A percentile compares a stretch with the other conserved stretches of the same genome.
Conservation (phyloP, 2,888 invertebrate genomes). For the Lepidonotus clava region DNA sequence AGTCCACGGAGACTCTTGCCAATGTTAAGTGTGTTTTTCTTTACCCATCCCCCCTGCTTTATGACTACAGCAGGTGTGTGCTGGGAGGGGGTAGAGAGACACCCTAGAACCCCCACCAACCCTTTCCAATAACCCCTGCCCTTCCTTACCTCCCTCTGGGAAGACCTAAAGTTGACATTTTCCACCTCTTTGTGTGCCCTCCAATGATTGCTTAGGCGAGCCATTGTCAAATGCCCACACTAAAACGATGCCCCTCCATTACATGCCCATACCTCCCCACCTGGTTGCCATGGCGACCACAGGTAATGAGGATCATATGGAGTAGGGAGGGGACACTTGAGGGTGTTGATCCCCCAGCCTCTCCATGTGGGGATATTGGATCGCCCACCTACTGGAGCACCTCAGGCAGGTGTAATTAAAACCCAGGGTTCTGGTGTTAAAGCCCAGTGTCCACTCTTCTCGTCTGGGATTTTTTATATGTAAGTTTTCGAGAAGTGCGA, state of each 20-base stretch:
- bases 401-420: not conserved
- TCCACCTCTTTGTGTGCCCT: slow-evolving; percentile 4
- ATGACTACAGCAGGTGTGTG: not conserved
- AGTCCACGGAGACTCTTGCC: not conserved
- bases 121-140: not conserved
- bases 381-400: not conserved
- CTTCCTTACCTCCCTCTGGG: not conserved
- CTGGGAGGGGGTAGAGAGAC: not conserved
- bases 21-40: slow-evolving; percentile 6
- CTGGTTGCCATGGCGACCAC: slow-evolving; percentile 17
- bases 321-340: not conserved
- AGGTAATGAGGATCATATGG: slow-evolving; percentile 15
- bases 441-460: too few relatives aligned
- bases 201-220: not conserved
- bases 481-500: too few relatives aligned
- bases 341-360: not conserved
- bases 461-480: too few relatives aligned
- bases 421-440: too few relatives aligned
- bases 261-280: not conserved
- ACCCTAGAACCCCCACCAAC: not conserved
- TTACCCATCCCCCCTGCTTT: not conserved
- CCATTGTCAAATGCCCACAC: not conserved
- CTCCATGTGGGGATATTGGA: slow-evolving; percentile 7
- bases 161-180: too few relatives aligned
- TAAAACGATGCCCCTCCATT: not conserved